phyloP scores from a whole-genome alignment of 2,113 vertebrate species.

The Gavia stellata region DNA sequence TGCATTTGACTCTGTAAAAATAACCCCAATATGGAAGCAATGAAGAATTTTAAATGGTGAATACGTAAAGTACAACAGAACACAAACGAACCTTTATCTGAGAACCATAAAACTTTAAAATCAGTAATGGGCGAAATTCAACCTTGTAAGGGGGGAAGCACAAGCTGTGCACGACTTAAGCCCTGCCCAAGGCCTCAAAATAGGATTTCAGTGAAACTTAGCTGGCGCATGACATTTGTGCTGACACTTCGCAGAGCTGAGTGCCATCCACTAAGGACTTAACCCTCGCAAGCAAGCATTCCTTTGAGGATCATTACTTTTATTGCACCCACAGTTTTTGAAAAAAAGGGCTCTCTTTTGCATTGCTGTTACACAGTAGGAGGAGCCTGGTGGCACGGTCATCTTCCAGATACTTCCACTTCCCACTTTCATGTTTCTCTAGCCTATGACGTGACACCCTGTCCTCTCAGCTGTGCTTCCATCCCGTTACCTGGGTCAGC shows the following conservation, averaged over 20 bases:
- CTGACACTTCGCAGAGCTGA: neutral
- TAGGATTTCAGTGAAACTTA: neutral
- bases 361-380: neutral
- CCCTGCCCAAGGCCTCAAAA: neutral
- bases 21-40: neutral
- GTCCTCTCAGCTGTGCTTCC: neutral
- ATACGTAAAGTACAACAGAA: neutral
- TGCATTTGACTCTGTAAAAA: neutral
- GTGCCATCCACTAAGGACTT: neutral
- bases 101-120: neutral
- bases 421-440: neutral
- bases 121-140: neutral
- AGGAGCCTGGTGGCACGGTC: neutral
- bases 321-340: neutral
- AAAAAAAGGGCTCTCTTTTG: neutral
- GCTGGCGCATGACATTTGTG: neutral
- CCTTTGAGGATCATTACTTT: neutral
- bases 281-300: neutral
- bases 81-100: neutral
- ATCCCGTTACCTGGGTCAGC: neutral
- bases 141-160: neutral
- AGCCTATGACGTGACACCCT: accelerated
- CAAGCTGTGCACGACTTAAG: neutral
- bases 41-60: neutral
- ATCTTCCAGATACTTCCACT: neutral